A percentile compares a stretch with the other conserved stretches of the same genome.
Conservation (phyloP, 1,140 invertebrate species). For the Lordiphosa collinella region DNA sequence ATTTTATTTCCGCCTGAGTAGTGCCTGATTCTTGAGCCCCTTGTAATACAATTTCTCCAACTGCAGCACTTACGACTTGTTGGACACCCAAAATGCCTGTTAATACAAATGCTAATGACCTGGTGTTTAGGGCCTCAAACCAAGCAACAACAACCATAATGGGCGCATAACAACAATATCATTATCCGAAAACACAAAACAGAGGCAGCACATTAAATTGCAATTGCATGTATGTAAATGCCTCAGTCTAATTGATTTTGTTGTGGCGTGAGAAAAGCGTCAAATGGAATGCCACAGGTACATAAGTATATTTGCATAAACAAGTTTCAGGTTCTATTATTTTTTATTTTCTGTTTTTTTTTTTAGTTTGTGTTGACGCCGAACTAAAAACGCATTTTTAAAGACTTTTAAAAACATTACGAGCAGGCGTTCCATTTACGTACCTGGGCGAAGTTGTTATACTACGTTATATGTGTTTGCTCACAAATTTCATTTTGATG, state of each 20-base stretch:
- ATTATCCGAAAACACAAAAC: constrained; percentile 34
- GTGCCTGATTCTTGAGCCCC: too few species aligned
- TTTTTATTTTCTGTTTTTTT: too few species aligned
- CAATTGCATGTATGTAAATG: constrained; percentile 54
- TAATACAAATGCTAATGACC: constrained; percentile 65
- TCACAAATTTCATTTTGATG: constrained; percentile 73
- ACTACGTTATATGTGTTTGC: constrained; percentile 40
- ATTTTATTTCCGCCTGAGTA: too few species aligned
- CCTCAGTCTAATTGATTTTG: constrained; percentile 70
- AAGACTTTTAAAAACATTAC: constrained; percentile 62
- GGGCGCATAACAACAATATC: constrained; percentile 73
- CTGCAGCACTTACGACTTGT: constrained; percentile 47
- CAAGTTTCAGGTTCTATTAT: background rate
- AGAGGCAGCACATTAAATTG: constrained; percentile 60
- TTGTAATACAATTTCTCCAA: background rate
- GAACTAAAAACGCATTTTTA: constrained; percentile 54
- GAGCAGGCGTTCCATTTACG: constrained; percentile 42
- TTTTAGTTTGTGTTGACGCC: constrained; percentile 21
- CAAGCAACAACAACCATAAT: constrained; percentile 51
- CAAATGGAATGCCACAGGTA: constrained; percentile 23
- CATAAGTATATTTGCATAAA: constrained; percentile 22
- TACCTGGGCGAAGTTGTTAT: constrained; percentile 20
- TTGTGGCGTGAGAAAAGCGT: constrained; percentile 22
- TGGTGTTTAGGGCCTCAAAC: constrained; percentile 6
- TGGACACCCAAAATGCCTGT: constrained; percentile 27